These are phyloP conservation scores for Drosophila histrio DNA, from an alignment of 2,888 invertebrate genomes.

Conservation along the genomic window DNA sequence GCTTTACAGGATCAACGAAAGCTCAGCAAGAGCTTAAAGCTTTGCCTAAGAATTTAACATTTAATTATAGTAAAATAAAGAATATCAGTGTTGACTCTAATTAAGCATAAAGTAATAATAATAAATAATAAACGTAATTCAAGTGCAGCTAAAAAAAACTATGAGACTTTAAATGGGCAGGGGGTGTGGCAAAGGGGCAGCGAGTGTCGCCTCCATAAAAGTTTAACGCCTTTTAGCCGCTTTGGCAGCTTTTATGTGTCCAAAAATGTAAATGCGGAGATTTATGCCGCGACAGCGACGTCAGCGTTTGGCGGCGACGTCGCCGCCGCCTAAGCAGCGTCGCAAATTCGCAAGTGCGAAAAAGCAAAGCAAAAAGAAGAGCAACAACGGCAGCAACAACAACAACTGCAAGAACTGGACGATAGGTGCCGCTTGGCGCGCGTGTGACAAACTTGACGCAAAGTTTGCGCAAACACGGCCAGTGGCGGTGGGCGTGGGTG, in stretches of 20 bases:
- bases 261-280: slow-evolving; percentile 66
- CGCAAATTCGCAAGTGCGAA: slow-evolving; percentile 67
- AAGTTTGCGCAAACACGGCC: slow-evolving; percentile 68
- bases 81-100: too few species aligned
- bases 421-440: slow-evolving; percentile 48
- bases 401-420: slow-evolving; percentile 33
- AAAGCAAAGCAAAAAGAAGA: slow-evolving; percentile 53
- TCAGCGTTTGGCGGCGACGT: slow-evolving; percentile 3
- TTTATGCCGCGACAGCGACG: slow-evolving; percentile 52
- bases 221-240: slow-evolving; percentile 51
- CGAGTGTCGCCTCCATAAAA: slow-evolving; percentile 20
- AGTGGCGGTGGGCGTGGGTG: slow-evolving; percentile 44
- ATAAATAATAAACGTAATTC: background rate
- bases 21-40: slow-evolving; percentile 2
- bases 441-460: slow-evolving; percentile 79
- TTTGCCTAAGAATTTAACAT: too few species aligned
- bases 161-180: background rate
- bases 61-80: too few species aligned
- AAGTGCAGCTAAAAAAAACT: background rate
- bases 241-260: slow-evolving; percentile 73
- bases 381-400: slow-evolving; percentile 10
- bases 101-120: too few species aligned
- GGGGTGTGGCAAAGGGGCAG: background rate
- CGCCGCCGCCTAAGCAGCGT: slow-evolving; percentile 37
- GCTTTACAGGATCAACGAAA: background rate